Evolutionary conservation across 2,888 invertebrate species (phyloP).

Genomic region (Melanophora roralis): DNA sequence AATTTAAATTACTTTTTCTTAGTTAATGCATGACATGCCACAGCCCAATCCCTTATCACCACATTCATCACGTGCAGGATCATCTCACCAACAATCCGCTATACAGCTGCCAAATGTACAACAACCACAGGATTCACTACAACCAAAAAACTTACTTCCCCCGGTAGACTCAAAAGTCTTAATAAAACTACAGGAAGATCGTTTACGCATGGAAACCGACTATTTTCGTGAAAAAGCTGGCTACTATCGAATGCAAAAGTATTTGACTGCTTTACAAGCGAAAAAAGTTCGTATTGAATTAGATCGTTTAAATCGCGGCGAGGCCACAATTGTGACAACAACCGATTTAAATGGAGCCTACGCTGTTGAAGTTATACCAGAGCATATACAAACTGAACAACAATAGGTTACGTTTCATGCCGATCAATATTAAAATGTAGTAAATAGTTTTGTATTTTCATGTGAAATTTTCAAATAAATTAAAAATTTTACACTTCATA

Average conservation of each 20-base stretch:
- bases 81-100: conserved; percentile 27
- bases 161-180: conserved; percentile 56
- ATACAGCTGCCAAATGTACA: conserved; percentile 34
- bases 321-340: conserved; percentile 34
- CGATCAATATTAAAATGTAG: background rate
- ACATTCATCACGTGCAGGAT: conserved; percentile 57
- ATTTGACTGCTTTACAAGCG: conserved; percentile 70
- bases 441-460: background rate
- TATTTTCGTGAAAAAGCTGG: conserved; percentile 71
- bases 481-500: no score
- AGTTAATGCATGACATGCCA: conserved; percentile 59
- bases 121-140: conserved; percentile 16
- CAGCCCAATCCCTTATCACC: conserved; percentile 64
- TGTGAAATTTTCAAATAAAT: background rate
- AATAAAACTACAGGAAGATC: conserved; percentile 65
- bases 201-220: conserved; percentile 69
- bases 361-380: conserved; percentile 55
- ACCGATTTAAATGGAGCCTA: conserved; percentile 55
- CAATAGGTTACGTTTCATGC: background rate
- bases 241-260: conserved; percentile 72
- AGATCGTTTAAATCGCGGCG: conserved; percentile 55
- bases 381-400: conserved; percentile 39
- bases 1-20: background rate
- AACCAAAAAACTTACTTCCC: conserved; percentile 39
- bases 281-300: conserved; percentile 65